Base-by-base conservation (phyloP, 2,113 vertebrate species). In the Perca fluviatilis region DNA sequence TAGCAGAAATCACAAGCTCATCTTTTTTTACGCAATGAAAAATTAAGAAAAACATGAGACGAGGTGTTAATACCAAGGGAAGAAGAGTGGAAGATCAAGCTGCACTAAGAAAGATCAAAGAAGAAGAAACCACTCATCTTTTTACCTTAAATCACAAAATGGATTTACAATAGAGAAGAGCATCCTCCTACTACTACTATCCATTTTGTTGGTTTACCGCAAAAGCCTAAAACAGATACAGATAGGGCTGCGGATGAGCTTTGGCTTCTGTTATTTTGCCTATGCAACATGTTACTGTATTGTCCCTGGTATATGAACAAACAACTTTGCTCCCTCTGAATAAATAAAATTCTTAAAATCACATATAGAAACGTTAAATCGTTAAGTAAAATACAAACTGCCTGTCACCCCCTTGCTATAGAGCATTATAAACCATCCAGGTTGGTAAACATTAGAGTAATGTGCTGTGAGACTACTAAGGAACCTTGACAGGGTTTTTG, bases 11-110 rank as follows among this genome's bases (percentile, higher is more conserved):
- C 62, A 72, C 36, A 43, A 76, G 66, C 53, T 1, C 19, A 23
- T 49, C 68, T 62, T 80, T 80, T 62, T 80, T 80, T 25, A 69
- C 5, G 36, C 56, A 75, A 49, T 13, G 6, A 61, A 4, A 43
- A 71, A 76, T 67, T 19, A 61, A 74, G 43, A 47, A 58, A 66
- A 57, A 73, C 2, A 33, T 19, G 6, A 63, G 53, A 16, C 2
- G 14, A 64, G 60, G 67, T 16, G 27, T 77, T 64, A 60, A 79
- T 54, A 68, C 40, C 7, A 21, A 56, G 11, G 19, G 21, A 77
- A 64, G 61, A n/a, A 15, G 66, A 68, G n/a, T 0, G 25, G 21
- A 75, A 50, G 19, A 27, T 73, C 46, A 56, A 23, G 50, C 60
- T 66, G 50, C 21, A 40, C 0, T 18, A 23, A 14, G 14, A 73